Evolutionary conservation across 2,797 vertebrate genomes (phyloP), one percentile per base, ranked within the genome.

Genomic region (Melanotaenia trifasciata): DNA sequence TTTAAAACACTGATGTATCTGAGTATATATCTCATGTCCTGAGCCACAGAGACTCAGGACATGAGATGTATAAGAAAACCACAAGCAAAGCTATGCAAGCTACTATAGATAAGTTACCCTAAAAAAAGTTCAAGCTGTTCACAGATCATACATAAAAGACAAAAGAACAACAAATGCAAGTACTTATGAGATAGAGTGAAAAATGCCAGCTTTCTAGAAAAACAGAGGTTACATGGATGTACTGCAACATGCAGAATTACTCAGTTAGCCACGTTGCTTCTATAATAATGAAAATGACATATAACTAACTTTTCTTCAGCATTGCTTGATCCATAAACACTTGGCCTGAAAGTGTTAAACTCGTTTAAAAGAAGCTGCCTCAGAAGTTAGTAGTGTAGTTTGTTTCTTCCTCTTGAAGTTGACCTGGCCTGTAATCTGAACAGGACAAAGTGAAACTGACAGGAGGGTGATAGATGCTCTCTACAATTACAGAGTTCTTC

Each of bases 371-470:
- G 28, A 64, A 43, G 36, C 16, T n/a, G 57, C 33, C 62, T 79
- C 69, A 63, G 22, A 45, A 68, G 54, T 40, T 24, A 32, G 28
- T n/a, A 59, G 35, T 60, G 40, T 64, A 38, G 72, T 64, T 59
- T 43, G 54, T 18, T 54, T 68, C 30, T 67, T 72, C 65, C 18
- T 68, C 51, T 67, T 76, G 80, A 70, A 74, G 73, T 67, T 32
- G 56, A 75, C 38, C 38, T 57, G n/a, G 77, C 14, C 70, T 81
- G 60, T 78, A 75, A 84, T 86, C 81, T 73, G 38, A 74, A 70
- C 66, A 58, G 53, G 53, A 73, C 68, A 78, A 79, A 77, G 50
- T 69, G 26, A 80, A 43, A 45, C 70, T 76, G 59, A 66, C 54
- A 65, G 47, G 24, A 64, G 56, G 85, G 64, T 67, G 72, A 74